A percentile compares a stretch with the other conserved stretches of the same genome.
Conservation (phyloP, 2,888 invertebrate species). For the Eupithecia subfuscata region DNA sequence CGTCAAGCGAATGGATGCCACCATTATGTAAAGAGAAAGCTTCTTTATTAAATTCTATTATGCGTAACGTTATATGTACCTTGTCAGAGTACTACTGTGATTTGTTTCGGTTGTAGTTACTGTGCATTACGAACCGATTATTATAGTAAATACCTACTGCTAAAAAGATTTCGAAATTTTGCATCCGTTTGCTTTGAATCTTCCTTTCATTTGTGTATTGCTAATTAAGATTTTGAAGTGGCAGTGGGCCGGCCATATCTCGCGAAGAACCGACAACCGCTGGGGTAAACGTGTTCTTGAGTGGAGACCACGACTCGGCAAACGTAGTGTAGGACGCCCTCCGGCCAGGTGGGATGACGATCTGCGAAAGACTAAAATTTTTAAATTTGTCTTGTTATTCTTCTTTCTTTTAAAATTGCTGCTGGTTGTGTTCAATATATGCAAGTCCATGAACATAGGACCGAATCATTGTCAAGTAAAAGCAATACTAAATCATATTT, state of each 20-base stretch:
- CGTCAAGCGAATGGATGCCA: conserved; percentile 69
- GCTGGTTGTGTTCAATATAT: neutral
- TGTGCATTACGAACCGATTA: neutral
- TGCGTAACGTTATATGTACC: conserved; percentile 43
- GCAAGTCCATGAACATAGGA: neutral
- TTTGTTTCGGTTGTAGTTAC: conserved; percentile 21
- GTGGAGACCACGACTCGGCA: too few relatives aligned
- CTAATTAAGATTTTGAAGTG: too few relatives aligned
- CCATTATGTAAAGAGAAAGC: conserved; percentile 78
- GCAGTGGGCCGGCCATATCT: too few relatives aligned
- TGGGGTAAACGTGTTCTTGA: too few relatives aligned
- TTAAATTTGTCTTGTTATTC: too few relatives aligned
- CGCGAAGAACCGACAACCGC: too few relatives aligned
- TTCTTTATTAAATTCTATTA: conserved; percentile 61
- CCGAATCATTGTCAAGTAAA: neutral
- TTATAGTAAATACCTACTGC: neutral
- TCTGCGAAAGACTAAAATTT: too few relatives aligned
- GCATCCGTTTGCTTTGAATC: neutral
- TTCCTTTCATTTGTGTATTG: neutral
- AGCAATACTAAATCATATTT: too few relatives aligned
- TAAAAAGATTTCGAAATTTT: neutral
- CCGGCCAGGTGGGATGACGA: too few relatives aligned
- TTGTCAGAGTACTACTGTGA: conserved; percentile 22
- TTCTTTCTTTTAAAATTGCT: too few relatives aligned
- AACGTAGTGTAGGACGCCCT: too few relatives aligned